Evolutionary conservation across 2,113 vertebrate species (phyloP), one percentile per base, ranked within the genome.

Genomic region (Datnioides undecimradiatus): DNA sequence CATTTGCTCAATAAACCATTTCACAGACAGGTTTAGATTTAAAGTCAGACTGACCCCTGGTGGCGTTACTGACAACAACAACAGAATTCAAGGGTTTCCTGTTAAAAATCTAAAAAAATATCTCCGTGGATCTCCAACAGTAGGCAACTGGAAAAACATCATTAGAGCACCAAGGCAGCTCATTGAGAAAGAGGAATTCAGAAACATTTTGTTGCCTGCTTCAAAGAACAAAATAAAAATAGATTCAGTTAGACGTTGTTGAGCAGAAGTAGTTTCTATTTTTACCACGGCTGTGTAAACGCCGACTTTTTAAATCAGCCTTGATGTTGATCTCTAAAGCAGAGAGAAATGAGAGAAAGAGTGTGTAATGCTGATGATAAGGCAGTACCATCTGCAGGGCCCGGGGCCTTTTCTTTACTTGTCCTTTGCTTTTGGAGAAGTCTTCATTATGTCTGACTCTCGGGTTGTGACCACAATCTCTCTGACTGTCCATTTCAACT

Each of bases 41-140:
- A 71, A 87, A 90, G 68, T 74, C 65, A 90, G 49, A 87, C 86
- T 91, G 91, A 89, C 92, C 89, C 92, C 93, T 93, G 48, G 79
- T 93, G 93, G 91, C 13, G 3, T 63, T 29, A 66, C 11, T 64
- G 31, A 74, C 29, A 84, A 83, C 54, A 69, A 45, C 63, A 76
- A 8, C 59, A 62, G 19, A 66, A 82, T 72, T 38, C 16, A 62
- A 45, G 33, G 34, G 29, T 13, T 66, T 76, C 62, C 43, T 59
- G 12, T 16, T 41, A 64, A 16, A n/a, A n/a, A n/a, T 8, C 34
- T 48, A 14, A 55, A 57, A 55, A 57, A 60, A 27, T 19, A 25
- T 49, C 9, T 54, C 51, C 7, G 33, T n/a, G 33, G 21, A 73
- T 16, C 55, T 79, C 46, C 45, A 6, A 19, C 21, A 66, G 21